Percentiles rank a stretch among this genome's conserved stretches.
phyloP scores from a whole-genome alignment of 2,888 invertebrate species.

The Polyommatus icarus region DNA sequence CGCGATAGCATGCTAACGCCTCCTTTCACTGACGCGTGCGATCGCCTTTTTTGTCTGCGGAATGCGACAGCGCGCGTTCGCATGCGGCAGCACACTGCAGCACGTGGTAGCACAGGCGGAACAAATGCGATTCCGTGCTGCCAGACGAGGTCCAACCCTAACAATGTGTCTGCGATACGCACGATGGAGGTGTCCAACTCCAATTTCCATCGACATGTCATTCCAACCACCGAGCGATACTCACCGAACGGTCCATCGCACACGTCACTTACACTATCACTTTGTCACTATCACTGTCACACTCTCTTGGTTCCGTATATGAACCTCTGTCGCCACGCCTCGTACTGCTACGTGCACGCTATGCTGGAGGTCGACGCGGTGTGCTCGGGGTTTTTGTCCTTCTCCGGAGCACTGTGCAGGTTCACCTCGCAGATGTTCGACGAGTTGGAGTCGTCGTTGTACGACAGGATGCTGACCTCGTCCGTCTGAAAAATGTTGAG shows the following conservation, averaged over 20 bases:
- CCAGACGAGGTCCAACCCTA: too few species aligned
- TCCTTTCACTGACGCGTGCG: too few species aligned
- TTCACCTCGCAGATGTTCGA: conserved; percentile 69
- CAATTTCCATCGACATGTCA: conserved; percentile 16
- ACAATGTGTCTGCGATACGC: too few species aligned
- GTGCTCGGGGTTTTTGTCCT: conserved; percentile 46
- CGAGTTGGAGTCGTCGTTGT: conserved; percentile 75
- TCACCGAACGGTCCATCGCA: not conserved
- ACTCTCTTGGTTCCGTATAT: conserved; percentile 61
- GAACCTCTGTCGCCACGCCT: conserved; percentile 68
- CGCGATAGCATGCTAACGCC: too few species aligned
- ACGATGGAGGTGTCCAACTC: too few species aligned
- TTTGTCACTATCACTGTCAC: conserved; percentile 39
- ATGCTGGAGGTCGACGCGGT: conserved; percentile 59
- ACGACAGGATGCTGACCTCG: conserved; percentile 66
- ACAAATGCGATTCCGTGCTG: too few species aligned
- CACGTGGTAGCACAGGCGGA: too few species aligned
- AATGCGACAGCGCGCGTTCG: too few species aligned
- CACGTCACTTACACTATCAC: conserved; percentile 34
- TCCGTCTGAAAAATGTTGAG: conserved; percentile 56
- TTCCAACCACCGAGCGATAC: conserved; percentile 15
- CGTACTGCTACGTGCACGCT: conserved; percentile 74
- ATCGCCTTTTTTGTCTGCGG: too few species aligned
- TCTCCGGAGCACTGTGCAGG: conserved; percentile 49
- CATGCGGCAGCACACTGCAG: too few species aligned